Evolutionary conservation across 2,113 vertebrate species (phyloP).

Genomic region (Otis tarda): DNA sequence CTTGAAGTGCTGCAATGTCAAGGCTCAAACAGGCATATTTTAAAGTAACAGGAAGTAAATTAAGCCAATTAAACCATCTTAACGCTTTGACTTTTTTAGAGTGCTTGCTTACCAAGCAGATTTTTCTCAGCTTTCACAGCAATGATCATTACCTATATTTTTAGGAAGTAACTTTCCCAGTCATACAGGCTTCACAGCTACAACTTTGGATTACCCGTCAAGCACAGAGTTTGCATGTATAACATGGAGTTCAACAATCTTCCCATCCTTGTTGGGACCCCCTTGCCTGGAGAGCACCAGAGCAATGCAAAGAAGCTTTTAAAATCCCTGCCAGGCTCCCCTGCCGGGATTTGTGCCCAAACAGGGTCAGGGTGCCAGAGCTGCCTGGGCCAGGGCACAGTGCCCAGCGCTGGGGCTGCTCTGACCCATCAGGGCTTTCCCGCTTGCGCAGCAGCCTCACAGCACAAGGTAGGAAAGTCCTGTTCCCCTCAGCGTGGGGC

Average conservation of each 20-base stretch:
- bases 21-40: conserved; percentile 61
- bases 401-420: neutral
- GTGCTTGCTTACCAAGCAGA: conserved; percentile 41
- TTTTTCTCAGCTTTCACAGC: neutral
- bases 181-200: neutral
- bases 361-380: neutral
- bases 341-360: neutral
- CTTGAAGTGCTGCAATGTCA: conserved; percentile 50
- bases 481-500: neutral
- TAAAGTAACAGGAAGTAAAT: conserved; percentile 69
- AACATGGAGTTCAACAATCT: neutral
- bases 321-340: neutral
- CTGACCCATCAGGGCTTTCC: neutral
- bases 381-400: neutral
- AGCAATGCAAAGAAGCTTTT: neutral
- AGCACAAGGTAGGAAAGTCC: neutral
- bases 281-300: neutral
- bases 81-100: conserved; percentile 32
- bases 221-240: neutral
- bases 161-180: neutral
- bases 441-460: neutral
- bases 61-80: conserved; percentile 67
- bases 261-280: neutral
- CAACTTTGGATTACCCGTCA: neutral
- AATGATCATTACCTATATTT: neutral